A percentile compares a stretch with the other conserved stretches of the same genome.
phyloP scores from a whole-genome alignment of 1,140 invertebrate species.

The Lineus longissimus region DNA sequence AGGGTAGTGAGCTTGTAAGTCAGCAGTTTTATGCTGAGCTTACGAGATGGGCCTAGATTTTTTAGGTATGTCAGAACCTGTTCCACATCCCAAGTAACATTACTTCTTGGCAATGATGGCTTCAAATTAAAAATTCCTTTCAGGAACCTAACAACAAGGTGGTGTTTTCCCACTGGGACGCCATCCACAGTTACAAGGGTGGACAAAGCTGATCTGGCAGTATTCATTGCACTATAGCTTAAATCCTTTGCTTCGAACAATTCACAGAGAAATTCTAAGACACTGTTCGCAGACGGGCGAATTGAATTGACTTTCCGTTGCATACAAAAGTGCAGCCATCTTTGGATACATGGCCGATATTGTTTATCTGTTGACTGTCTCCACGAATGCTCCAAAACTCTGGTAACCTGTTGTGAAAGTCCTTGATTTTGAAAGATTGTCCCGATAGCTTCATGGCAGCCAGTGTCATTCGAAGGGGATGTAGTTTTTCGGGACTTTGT shows the following conservation, averaged over 20 bases:
- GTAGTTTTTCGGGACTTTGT: too few relatives aligned
- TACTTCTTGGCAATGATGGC: conserved; percentile 3
- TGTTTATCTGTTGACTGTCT: background rate
- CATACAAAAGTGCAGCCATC: background rate
- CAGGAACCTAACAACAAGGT: background rate
- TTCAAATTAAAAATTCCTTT: conserved; percentile 2
- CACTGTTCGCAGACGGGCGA: background rate
- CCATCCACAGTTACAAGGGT: background rate
- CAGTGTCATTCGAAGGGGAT: too few relatives aligned
- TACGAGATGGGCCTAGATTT: background rate
- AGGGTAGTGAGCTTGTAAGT: background rate
- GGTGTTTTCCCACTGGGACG: background rate
- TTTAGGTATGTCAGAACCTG: background rate
- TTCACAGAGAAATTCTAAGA: conserved; percentile 1
- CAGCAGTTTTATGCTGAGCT: background rate
- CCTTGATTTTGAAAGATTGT: too few relatives aligned
- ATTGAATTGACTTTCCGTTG: background rate
- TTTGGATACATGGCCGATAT: background rate
- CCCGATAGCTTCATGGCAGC: too few relatives aligned
- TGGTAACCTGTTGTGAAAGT: too few relatives aligned
- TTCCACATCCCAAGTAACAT: conserved; percentile 6
- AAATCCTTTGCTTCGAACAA: background rate
- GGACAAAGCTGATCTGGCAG: conserved; percentile 2
- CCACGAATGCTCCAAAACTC: background rate
- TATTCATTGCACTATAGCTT: conserved; percentile 4